phyloP scores from a whole-genome alignment of 2,888 invertebrate species.

The Eupithecia centaureata region DNA sequence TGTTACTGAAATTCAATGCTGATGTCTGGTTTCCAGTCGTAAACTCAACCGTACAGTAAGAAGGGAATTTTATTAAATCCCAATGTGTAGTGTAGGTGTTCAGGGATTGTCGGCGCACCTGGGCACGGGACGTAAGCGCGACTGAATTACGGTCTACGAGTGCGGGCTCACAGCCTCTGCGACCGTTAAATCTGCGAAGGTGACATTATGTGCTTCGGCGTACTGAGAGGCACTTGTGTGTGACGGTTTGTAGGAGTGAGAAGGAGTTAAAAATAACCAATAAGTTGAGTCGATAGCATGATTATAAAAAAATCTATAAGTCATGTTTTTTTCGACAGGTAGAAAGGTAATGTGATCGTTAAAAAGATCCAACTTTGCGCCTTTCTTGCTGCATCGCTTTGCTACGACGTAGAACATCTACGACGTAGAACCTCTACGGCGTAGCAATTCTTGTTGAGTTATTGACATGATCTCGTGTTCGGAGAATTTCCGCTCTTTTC shows the following conservation, averaged over 20 bases:
- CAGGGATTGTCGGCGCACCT: conserved; percentile 70
- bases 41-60: conserved; percentile 36
- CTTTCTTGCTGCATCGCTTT: not conserved
- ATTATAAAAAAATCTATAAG: not conserved
- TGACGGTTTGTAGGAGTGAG: not conserved
- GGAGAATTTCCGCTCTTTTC: not conserved
- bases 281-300: not conserved
- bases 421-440: not conserved
- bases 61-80: conserved; percentile 74
- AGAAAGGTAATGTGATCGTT: not conserved
- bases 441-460: conserved; percentile 4
- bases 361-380: not conserved
- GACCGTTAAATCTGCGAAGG: conserved; percentile 52
- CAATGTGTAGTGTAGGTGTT: conserved; percentile 65
- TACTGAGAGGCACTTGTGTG: not conserved
- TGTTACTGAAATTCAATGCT: conserved; percentile 12
- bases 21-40: conserved; percentile 30
- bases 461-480: not conserved
- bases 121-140: conserved; percentile 36
- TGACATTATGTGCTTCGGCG: conserved; percentile 35
- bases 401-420: not conserved
- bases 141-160: conserved; percentile 72
- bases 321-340: not conserved
- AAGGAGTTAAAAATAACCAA: not conserved
- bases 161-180: conserved; percentile 45